These are phyloP conservation scores for Melieria omissa DNA, from an alignment of 2,888 invertebrate genomes.

Conservation along the genomic window DNA sequence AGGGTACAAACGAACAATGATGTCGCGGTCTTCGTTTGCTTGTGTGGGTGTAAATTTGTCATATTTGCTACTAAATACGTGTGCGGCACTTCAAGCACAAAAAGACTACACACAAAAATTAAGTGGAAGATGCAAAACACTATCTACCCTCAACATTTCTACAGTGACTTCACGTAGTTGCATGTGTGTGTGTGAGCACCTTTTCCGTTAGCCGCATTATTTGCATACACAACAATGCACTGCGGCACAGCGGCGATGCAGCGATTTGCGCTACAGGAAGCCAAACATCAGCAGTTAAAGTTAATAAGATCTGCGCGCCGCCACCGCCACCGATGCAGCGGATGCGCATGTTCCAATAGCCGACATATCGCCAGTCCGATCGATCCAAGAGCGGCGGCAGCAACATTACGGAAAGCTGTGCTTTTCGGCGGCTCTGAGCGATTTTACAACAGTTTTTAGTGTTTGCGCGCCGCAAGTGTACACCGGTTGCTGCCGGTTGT, in stretches of 20 bases:
- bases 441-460: conserved; percentile 51
- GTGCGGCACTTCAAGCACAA: too few species aligned
- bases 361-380: conserved; percentile 44
- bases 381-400: conserved; percentile 33
- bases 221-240: conserved; percentile 26
- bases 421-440: conserved; percentile 50
- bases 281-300: conserved; percentile 36
- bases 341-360: conserved; percentile 48
- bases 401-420: conserved; percentile 46
- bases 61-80: too few species aligned
- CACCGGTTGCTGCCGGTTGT: conserved; percentile 34
- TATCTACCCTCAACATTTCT: too few species aligned
- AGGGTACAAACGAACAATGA: too few species aligned
- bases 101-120: too few species aligned
- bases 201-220: conserved; percentile 35
- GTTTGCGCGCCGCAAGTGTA: conserved; percentile 29
- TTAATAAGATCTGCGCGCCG: conserved; percentile 13
- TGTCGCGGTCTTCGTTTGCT: too few species aligned
- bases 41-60: too few species aligned
- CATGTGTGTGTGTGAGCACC: not conserved
- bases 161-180: too few species aligned
- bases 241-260: too few species aligned
- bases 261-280: conserved; percentile 38
- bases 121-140: too few species aligned
- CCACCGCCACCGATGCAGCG: conserved; percentile 30